These are phyloP conservation scores for Bombus breviceps DNA, from an alignment of 1,140 invertebrate genomes.

Conservation along the genomic window DNA sequence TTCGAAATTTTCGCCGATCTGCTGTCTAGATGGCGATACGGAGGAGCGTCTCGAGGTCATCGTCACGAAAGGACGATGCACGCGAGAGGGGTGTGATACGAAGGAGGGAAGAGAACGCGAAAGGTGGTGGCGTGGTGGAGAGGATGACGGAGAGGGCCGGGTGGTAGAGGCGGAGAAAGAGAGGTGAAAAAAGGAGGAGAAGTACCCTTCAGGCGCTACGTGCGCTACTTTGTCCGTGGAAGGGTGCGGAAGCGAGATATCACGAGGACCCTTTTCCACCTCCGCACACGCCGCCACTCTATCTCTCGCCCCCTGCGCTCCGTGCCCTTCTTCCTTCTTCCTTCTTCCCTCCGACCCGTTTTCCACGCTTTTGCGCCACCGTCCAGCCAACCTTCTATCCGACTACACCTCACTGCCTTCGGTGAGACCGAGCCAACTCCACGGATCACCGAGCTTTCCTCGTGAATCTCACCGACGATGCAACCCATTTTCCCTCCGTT, in stretches of 20 bases:
- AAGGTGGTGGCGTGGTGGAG: neutral
- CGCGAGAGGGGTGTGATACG: no score
- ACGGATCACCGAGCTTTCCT: conserved; percentile 15
- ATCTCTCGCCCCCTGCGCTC: neutral
- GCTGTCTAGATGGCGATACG: no score
- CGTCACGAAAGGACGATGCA: no score
- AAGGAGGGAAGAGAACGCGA: no score
- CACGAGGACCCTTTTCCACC: conserved; percentile 64
- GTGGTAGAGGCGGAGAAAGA: neutral
- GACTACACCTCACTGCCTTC: conserved; percentile 19
- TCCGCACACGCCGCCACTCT: neutral
- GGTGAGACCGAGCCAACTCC: conserved; percentile 25
- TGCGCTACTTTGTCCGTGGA: conserved; percentile 73
- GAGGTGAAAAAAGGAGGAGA: conserved; percentile 57
- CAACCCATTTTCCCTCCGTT: conserved; percentile 37
- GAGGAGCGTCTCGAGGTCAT: no score
- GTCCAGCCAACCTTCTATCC: conserved; percentile 16
- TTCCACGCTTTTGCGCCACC: conserved; percentile 45
- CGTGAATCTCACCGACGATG: neutral
- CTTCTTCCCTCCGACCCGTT: conserved; percentile 34
- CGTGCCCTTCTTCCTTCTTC: neutral
- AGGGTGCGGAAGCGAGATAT: conserved; percentile 75
- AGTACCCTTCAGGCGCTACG: conserved; percentile 71
- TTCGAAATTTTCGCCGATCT: no score
- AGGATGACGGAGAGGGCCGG: no score